Percentiles rank a stretch among this genome's conserved stretches.
Evolutionary conservation across 2,113 vertebrate genomes (phyloP).

Genomic region (Macquaria ambigua): DNA sequence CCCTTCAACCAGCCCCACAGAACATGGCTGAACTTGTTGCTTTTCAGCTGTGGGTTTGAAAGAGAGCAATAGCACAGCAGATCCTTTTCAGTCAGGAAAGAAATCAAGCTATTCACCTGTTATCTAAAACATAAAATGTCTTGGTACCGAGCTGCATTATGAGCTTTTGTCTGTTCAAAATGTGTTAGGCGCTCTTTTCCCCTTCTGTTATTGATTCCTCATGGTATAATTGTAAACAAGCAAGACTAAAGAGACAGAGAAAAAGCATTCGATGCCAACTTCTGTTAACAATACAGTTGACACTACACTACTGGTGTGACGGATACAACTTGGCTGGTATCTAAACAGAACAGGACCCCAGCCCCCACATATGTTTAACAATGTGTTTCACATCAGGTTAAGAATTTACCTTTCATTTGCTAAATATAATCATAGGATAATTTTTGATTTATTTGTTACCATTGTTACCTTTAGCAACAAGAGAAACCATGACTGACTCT

Average conservation of each 20-base stretch:
- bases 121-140: not conserved
- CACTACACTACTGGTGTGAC: not conserved
- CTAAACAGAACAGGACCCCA: not conserved
- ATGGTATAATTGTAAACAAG: not conserved
- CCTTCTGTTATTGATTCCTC: not conserved
- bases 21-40: constrained; percentile 33
- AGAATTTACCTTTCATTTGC: not conserved
- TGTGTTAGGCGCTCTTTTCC: not conserved
- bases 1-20: constrained; percentile 1
- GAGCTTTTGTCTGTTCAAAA: not conserved
- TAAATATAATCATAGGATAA: not conserved
- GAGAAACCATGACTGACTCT: not conserved
- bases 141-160: not conserved
- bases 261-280: no score
- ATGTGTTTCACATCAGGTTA: not conserved
- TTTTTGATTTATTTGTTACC: not conserved
- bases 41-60: constrained; percentile 1
- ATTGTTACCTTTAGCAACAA: not conserved
- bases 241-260: not conserved
- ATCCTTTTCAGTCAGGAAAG: not conserved
- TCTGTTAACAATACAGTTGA: no score
- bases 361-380: not conserved
- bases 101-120: not conserved
- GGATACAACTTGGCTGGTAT: not conserved
- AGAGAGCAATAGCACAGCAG: not conserved